phyloP scores from a whole-genome alignment of 2,113 vertebrate species.

The Motacilla tschutschensis region DNA sequence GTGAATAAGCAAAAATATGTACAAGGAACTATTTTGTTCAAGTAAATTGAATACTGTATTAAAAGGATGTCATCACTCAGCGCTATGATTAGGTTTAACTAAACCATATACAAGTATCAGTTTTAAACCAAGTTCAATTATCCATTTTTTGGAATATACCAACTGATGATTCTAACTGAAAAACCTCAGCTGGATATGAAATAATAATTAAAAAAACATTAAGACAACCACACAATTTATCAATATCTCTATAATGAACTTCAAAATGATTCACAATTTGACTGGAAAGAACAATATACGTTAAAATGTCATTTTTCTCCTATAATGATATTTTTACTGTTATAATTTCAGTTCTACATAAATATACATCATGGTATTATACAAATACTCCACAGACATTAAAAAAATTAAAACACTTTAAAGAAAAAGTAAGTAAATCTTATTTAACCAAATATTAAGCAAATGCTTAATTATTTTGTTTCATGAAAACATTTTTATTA shows the following conservation, averaged over 20 bases:
- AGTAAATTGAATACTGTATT: constrained; percentile 92
- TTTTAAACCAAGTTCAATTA: constrained; percentile 81
- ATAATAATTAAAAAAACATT: constrained; percentile 96
- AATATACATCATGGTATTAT: constrained; percentile 83
- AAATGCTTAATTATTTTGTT: constrained; percentile 70
- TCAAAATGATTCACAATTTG: constrained; percentile 93
- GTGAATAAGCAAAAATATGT: constrained; percentile 97
- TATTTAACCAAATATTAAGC: constrained; percentile 76
- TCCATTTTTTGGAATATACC: constrained; percentile 79
- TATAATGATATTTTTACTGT: constrained; percentile 78
- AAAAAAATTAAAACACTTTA: constrained; percentile 82
- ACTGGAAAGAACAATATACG: constrained; percentile 83
- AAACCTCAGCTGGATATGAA: constrained; percentile 82
- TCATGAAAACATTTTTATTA: constrained; percentile 77
- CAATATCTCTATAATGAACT: constrained; percentile 96
- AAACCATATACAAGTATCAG: constrained; percentile 84
- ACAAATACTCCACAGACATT: constrained; percentile 84
- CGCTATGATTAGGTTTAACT: constrained; percentile 85
- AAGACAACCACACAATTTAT: constrained; percentile 96
- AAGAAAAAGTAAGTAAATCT: constrained; percentile 80
- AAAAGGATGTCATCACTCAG: constrained; percentile 90
- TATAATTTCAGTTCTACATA: constrained; percentile 82
- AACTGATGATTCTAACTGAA: constrained; percentile 80
- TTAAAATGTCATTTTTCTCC: constrained; percentile 77
- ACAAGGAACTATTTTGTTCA: constrained; percentile 88